phyloP scores from a whole-genome alignment of 2,888 invertebrate genomes.

The Dryobota labecula region DNA sequence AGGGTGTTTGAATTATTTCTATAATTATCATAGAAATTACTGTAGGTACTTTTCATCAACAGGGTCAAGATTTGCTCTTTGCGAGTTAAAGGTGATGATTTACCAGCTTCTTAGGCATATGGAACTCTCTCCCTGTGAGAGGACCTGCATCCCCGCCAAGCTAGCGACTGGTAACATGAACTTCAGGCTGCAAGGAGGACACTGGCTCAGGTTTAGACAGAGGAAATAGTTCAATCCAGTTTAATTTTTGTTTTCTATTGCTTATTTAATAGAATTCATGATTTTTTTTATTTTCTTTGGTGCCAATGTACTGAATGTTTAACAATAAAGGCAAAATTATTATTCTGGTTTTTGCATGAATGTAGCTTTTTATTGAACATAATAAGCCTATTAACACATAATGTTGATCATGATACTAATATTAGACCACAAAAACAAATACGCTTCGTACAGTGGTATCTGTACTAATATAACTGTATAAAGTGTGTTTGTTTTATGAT shows the following conservation, averaged over 20 bases:
- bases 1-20: neutral
- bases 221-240: constrained; percentile 38
- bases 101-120: constrained; percentile 80
- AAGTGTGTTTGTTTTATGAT: no score
- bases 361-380: neutral
- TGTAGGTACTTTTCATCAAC: constrained; percentile 8
- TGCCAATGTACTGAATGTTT: no score
- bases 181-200: constrained; percentile 75
- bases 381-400: no score
- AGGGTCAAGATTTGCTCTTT: constrained; percentile 83
- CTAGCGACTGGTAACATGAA: constrained; percentile 70
- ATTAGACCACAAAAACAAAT: neutral
- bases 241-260: neutral
- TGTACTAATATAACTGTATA: no score
- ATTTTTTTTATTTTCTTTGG: no score
- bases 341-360: neutral
- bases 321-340: neutral
- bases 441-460: neutral
- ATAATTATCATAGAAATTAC: neutral
- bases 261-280: neutral
- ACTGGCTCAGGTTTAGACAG: constrained; percentile 74
- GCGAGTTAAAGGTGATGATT: constrained; percentile 81
- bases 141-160: constrained; percentile 72
- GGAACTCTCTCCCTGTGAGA: constrained; percentile 75
- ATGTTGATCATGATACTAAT: neutral